Evolutionary conservation across 2,888 invertebrate genomes (phyloP).

Genomic region (Eupithecia tripunctaria): DNA sequence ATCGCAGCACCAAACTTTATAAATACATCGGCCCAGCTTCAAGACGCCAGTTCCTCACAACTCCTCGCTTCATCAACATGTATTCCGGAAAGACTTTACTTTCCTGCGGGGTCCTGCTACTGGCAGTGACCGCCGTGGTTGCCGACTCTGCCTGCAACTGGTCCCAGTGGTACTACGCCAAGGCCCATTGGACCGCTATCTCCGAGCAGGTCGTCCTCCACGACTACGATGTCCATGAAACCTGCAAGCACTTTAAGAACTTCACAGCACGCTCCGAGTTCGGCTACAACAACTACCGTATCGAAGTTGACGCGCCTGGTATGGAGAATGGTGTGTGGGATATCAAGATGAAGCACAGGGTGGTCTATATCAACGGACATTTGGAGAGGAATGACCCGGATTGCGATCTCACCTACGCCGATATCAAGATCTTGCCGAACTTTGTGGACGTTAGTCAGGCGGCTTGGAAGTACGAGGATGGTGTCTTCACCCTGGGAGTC

Average conservation of each 20-base stretch:
- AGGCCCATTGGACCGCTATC: not conserved
- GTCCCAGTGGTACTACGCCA: not conserved
- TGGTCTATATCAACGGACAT: not conserved
- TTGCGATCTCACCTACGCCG: slow-evolving; percentile 8
- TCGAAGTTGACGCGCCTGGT: slow-evolving; percentile 3
- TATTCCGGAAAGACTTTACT: not conserved
- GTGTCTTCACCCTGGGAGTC: not conserved
- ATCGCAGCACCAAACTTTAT: slow-evolving; percentile 6
- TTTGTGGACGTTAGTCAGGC: not conserved
- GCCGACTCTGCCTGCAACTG: not conserved
- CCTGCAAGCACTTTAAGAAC: slow-evolving; percentile 40
- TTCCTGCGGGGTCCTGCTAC: slow-evolving; percentile 1
- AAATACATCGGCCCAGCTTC: slow-evolving; percentile 1
- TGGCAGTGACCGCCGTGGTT: slow-evolving; percentile 1
- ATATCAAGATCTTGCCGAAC: slow-evolving; percentile 6
- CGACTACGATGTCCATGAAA: slow-evolving; percentile 36
- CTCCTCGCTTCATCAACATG: slow-evolving; percentile 11
- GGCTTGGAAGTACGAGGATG: slow-evolving; percentile 4
- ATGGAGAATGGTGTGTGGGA: not conserved
- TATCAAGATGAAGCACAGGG: slow-evolving; percentile 4
- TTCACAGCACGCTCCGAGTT: slow-evolving; percentile 28
- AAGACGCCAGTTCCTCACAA: slow-evolving; percentile 6
- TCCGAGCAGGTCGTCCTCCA: slow-evolving; percentile 22
- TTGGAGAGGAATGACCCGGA: not conserved
- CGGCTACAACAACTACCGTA: slow-evolving; percentile 16